Percentiles rank a stretch among this genome's conserved stretches.
phyloP scores from a whole-genome alignment of 2,113 vertebrate species.

The Chloroceryle aenea region DNA sequence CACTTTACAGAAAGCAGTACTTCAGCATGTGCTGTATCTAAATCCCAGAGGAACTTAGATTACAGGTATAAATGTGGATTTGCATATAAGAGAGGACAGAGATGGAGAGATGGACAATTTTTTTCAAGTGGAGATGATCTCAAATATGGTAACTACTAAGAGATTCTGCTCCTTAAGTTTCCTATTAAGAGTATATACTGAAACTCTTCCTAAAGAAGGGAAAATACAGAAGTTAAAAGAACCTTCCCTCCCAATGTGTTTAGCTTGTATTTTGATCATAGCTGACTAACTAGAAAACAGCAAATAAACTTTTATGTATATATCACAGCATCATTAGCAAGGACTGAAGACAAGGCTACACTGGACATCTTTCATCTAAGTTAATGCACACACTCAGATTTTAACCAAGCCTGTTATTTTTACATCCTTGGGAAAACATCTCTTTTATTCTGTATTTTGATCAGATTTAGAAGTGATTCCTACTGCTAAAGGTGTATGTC shows the following conservation, averaged over 20 bases:
- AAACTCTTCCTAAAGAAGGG: not conserved
- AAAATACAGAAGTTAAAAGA: not conserved
- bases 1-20: not conserved
- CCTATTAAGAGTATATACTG: not conserved
- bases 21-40: not conserved
- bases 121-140: not conserved
- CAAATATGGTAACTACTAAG: not conserved
- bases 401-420: not conserved
- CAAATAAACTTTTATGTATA: not conserved
- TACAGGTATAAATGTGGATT: not conserved
- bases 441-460: not conserved
- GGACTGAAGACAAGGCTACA: not conserved
- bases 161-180: not conserved
- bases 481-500: not conserved
- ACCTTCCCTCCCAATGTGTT: not conserved
- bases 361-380: not conserved
- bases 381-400: not conserved
- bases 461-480: not conserved
- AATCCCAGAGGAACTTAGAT: not conserved
- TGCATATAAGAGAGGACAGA: not conserved
- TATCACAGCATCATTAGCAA: not conserved
- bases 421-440: not conserved
- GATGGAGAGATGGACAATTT: not conserved
- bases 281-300: not conserved
- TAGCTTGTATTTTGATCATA: not conserved